Percentiles rank a stretch among this genome's conserved stretches.
Evolutionary conservation across 2,113 vertebrate species (phyloP).

Genomic region (Euleptes europaea): DNA sequence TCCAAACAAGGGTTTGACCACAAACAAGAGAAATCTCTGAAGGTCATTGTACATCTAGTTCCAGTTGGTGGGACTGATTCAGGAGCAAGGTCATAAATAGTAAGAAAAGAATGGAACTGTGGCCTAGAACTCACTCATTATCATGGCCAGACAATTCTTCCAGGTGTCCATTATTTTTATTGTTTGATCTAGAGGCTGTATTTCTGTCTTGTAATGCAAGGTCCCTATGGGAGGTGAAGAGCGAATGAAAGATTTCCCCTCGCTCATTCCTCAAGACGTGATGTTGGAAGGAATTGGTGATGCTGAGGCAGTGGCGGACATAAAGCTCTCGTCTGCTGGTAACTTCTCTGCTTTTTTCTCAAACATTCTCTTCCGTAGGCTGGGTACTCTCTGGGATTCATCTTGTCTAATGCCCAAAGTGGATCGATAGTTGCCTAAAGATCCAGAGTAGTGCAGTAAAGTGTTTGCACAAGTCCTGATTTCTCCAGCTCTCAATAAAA

Average conservation of each 20-base stretch:
- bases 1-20: background rate
- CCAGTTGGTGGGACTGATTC: background rate
- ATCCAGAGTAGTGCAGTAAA: background rate
- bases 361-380: background rate
- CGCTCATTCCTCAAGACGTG: slow-evolving; percentile 82
- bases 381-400: background rate
- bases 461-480: background rate
- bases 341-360: slow-evolving; percentile 32
- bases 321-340: slow-evolving; percentile 95
- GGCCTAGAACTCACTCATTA: background rate
- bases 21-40: background rate
- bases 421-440: background rate
- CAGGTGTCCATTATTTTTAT: background rate
- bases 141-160: background rate
- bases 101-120: background rate
- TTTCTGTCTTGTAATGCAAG: slow-evolving; percentile 58
- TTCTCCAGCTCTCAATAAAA: background rate
- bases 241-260: slow-evolving; percentile 88
- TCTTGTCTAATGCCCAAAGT: background rate
- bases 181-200: background rate
- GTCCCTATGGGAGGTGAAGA: slow-evolving; percentile 89
- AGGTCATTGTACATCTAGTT: background rate
- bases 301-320: slow-evolving; percentile 85
- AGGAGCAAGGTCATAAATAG: background rate
- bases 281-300: slow-evolving; percentile 76